These are phyloP conservation scores for Byasa hedistus DNA, from an alignment of 2,888 invertebrate species.

Conservation along the genomic window DNA sequence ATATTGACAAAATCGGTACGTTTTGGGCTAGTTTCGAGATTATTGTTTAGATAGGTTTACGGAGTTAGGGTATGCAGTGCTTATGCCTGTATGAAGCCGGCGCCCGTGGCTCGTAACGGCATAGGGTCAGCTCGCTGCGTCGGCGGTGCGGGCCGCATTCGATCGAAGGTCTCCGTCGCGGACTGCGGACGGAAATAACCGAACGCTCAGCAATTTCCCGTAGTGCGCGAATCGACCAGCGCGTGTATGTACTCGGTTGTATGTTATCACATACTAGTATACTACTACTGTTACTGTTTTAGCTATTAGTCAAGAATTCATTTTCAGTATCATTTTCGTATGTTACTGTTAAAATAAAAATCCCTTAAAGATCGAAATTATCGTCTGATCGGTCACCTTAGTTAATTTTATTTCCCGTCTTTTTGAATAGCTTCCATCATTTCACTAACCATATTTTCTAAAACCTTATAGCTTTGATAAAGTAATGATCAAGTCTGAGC, in stretches of 20 bases:
- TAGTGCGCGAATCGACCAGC: slow-evolving; percentile 36
- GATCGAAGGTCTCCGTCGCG: slow-evolving; percentile 60
- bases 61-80: too few relatives aligned
- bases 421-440: too few relatives aligned
- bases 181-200: slow-evolving; percentile 65
- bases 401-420: neutral
- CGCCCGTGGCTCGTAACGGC: slow-evolving; percentile 7
- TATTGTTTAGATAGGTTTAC: too few relatives aligned
- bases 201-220: slow-evolving; percentile 68
- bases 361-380: neutral
- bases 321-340: neutral
- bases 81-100: too few relatives aligned
- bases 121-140: slow-evolving; percentile 23
- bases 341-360: neutral
- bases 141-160: slow-evolving; percentile 40
- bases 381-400: too few relatives aligned
- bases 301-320: neutral
- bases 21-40: too few relatives aligned
- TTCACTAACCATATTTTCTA: neutral
- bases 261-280: neutral
- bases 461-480: neutral
- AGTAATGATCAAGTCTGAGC: neutral
- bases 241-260: neutral
- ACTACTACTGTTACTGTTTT: neutral
- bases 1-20: too few relatives aligned